These are phyloP conservation scores for Sinodicranocentrus sp. DNA, from an alignment of 2,888 invertebrate species.

Conservation along the genomic window DNA sequence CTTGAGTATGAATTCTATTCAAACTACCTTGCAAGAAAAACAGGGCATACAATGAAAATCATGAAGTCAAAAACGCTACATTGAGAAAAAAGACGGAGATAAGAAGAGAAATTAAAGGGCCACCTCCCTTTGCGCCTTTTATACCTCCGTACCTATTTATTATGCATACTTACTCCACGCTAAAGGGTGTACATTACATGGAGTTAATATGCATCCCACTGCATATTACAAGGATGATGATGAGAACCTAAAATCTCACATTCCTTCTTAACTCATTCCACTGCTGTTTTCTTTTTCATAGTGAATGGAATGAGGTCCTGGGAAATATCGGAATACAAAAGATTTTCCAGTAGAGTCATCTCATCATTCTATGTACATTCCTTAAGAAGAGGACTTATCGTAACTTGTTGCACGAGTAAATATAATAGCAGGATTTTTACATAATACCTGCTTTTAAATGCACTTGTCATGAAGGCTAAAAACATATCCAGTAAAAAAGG, in stretches of 20 bases:
- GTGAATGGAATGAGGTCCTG: slow-evolving; percentile 35
- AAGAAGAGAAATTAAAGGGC: slow-evolving; percentile 54
- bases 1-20: neutral
- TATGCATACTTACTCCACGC: neutral
- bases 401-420: neutral
- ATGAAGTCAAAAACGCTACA: slow-evolving; percentile 8
- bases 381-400: neutral
- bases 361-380: neutral
- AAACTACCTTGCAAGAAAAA: slow-evolving; percentile 10
- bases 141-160: neutral
- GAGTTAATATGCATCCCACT: neutral
- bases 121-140: slow-evolving; percentile 49
- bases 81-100: slow-evolving; percentile 19
- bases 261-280: slow-evolving; percentile 31
- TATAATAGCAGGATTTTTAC: slow-evolving; percentile 35
- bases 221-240: too few relatives aligned
- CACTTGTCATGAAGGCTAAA: slow-evolving; percentile 40
- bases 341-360: slow-evolving; percentile 34
- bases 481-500: slow-evolving; percentile 17
- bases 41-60: slow-evolving; percentile 7
- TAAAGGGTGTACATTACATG: slow-evolving; percentile 32
- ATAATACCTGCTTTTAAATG: slow-evolving; percentile 6
- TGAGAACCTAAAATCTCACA: slow-evolving; percentile 17
- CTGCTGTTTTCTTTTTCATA: neutral
- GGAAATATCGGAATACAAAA: slow-evolving; percentile 47